A percentile compares a stretch with the other conserved stretches of the same genome.
Conservation (phyloP, 2,888 invertebrate genomes). For the Micropterix aruncella region DNA sequence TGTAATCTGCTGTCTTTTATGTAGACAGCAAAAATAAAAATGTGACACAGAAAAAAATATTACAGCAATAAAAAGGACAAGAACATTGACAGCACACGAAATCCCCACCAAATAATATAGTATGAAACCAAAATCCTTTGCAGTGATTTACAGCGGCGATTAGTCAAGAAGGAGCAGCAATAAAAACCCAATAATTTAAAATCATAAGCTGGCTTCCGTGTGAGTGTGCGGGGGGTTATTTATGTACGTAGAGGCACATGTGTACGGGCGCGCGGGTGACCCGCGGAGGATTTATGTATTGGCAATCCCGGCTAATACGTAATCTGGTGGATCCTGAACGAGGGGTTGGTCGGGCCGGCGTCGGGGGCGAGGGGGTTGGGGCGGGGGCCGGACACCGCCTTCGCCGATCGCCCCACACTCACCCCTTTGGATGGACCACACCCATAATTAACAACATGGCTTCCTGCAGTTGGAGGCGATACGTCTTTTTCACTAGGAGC, state of each 20-base stretch:
- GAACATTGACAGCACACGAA: too few species aligned
- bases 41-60: too few species aligned
- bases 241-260: neutral
- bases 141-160: too few species aligned
- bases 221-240: neutral
- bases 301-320: conserved; percentile 6
- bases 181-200: neutral
- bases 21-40: too few species aligned
- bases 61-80: too few species aligned
- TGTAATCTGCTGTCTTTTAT: too few species aligned
- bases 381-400: neutral
- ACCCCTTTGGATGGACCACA: neutral
- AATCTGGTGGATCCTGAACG: neutral
- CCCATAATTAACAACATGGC: neutral
- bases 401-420: neutral
- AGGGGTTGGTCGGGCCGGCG: neutral
- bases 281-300: conserved; percentile 11
- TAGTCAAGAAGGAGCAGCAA: neutral
- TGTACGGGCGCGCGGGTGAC: conserved; percentile 2
- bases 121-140: too few species aligned
- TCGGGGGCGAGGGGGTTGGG: neutral
- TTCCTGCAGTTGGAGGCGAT: too few species aligned
- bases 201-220: neutral
- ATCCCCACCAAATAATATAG: too few species aligned
- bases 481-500: too few species aligned